Base-by-base conservation (phyloP, 2,888 invertebrate species). In the Seira ritae region DNA sequence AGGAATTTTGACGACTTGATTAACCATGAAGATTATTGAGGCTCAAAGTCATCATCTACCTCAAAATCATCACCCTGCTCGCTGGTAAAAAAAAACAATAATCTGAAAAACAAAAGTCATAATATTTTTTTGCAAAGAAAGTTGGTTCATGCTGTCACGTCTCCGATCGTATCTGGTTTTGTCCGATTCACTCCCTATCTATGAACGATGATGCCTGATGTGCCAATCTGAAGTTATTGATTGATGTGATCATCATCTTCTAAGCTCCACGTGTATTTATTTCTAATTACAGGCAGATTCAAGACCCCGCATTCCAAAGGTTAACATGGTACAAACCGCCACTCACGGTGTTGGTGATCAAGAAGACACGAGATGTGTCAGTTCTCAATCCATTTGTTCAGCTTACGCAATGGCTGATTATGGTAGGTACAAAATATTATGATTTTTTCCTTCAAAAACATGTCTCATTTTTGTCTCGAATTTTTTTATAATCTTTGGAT, bases 261-360 rank as follows among this genome's bases (percentile, higher is more conserved):
- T 42, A 12, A 42, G 4, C 12, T 68, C 15, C 37, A 24, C 70
- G 12, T 50, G 15, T 20, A 10, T 66, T 76, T 22, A n/a, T 83
- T 73, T 88, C 80, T 80, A 80, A 85, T 92, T 91, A 23, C 92
- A 97, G 96, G 96, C 97, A 97, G 91, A 98, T 98, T 90, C 98
- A 98, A 92, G 98, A 98, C 92, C 98, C 98, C 62, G 97, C 97
- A 90, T 97, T 97, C 90, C 98, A 98, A 93, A 94, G 98, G 90
- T 92, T 98, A 90, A 97, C 96, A 67, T 98, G 98, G 98, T 96
- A 97, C 94, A 98, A 98, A 91, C 96, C 97, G 20, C 98, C 98
- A 0, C 93, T 98, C 88, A 96, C 96, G n/a, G 98, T 98, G 89
- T 94, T 98, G 89, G 97, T 98, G 86, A 97, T 98, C 92, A 98